Evolutionary conservation across 2,113 vertebrate genomes (phyloP).

Genomic region (Scomber japonicus): DNA sequence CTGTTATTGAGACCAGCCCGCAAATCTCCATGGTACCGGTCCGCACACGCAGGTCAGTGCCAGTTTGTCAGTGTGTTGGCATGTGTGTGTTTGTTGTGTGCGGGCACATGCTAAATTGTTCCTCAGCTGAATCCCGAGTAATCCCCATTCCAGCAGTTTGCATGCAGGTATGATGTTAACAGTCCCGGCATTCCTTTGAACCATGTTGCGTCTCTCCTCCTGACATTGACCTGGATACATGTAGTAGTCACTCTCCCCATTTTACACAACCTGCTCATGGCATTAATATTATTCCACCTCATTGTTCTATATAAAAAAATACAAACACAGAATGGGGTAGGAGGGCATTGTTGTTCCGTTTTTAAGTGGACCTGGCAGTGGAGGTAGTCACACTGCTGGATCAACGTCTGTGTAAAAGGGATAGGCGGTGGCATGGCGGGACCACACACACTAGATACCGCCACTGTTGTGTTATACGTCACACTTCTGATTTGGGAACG

Average conservation of each 20-base stretch:
- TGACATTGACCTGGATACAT: conserved; percentile 10
- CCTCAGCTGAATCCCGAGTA: conserved; percentile 55
- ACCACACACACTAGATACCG: no score
- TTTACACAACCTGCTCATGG: no score
- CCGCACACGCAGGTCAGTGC: conserved; percentile 86
- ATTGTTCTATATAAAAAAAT: no score
- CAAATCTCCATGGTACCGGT: conserved; percentile 80
- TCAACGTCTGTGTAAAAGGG: no score
- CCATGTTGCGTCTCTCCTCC: conserved; percentile 16
- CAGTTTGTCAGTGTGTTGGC: conserved; percentile 52
- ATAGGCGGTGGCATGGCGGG: no score
- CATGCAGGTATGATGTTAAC: conserved; percentile 62
- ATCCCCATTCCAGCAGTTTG: conserved; percentile 49
- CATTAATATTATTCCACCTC: no score
- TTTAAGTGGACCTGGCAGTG: no score
- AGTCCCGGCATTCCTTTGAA: conserved; percentile 38
- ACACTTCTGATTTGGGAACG: no score
- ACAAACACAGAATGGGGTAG: no score
- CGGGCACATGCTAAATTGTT: conserved; percentile 54
- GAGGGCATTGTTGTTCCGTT: no score
- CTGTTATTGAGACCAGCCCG: conserved; percentile 84
- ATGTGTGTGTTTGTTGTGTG: conserved; percentile 32
- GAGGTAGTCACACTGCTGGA: no score
- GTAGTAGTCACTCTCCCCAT: not conserved
- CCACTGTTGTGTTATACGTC: no score